Percentiles rank a stretch among this genome's conserved stretches.
phyloP scores from a whole-genome alignment of 2,797 vertebrate genomes.

The Pogoniulus pusillus region DNA sequence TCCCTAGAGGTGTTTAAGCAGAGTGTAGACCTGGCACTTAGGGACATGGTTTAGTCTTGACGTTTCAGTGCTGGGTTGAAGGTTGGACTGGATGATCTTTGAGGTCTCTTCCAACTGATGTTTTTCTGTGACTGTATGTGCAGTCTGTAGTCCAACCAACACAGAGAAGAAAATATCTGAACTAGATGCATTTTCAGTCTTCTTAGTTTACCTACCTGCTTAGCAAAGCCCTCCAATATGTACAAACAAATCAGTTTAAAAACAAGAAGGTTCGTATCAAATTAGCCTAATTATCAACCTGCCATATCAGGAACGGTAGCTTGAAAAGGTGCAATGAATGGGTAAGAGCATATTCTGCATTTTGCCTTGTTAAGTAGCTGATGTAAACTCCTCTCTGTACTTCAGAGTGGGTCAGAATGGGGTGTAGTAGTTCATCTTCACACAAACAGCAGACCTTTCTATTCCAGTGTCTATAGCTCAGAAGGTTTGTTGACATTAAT shows the following conservation, averaged over 20 bases:
- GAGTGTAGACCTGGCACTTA: too few species aligned
- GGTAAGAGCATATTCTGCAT: neutral
- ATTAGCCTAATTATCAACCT: neutral
- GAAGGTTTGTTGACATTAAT: neutral
- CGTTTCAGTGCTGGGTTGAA: too few species aligned
- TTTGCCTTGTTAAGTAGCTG: neutral
- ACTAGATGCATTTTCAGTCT: neutral
- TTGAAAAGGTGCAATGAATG: neutral
- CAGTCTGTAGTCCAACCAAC: neutral
- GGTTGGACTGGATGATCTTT: too few species aligned
- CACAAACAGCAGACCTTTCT: neutral
- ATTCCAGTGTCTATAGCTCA: neutral
- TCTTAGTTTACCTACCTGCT: neutral
- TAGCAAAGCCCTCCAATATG: neutral
- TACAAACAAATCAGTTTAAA: neutral
- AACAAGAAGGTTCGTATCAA: neutral
- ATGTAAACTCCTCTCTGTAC: neutral
- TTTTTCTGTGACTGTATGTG: neutral
- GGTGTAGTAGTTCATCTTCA: neutral
- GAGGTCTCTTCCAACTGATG: too few species aligned
- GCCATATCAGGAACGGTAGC: neutral
- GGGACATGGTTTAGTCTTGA: too few species aligned
- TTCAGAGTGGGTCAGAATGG: neutral
- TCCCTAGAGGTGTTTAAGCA: too few species aligned
- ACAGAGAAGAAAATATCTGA: neutral